Evolutionary conservation across 2,888 invertebrate species (phyloP), one percentile per base, ranked within the genome.

Genomic region (Hydrotaea diabolus): DNA sequence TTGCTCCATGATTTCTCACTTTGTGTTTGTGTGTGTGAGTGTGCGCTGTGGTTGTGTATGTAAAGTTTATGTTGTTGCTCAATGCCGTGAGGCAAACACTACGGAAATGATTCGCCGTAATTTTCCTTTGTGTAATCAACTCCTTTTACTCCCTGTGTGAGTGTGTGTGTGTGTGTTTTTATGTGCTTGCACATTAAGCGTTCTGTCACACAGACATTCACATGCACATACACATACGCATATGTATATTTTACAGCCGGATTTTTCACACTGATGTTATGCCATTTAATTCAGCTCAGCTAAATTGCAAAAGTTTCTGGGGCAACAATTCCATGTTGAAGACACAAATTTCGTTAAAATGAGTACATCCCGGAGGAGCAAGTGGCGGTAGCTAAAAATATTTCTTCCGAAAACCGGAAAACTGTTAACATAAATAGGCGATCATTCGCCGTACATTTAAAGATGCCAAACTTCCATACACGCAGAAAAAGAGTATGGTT

Each of bases 41-140:
- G 4, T 66, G 53, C 15, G 11, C 64, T 66, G 23, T 57, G 13
- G 87, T 86, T 89, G 76, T 59, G 46, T 74, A 62, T 31, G 59
- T 43, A 46, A 76, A 81, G 23, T 79, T 77, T 74, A 74, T 79
- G 79, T 82, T 85, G 62, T 77, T 81, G 72, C 77, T 89, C 88
- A 88, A 87, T 88, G 88, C 80, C 82, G 66, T 53, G 55, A 79
- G 80, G 90, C 89, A 90, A 91, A 90, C 90, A 89, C 91, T 89
- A 90, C 90, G 91, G 91, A 91, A 91, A 90, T 91, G 90, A 91
- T 91, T 91, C 90, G 89, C 89, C 91, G 90, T 91, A 91, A 91
- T 91, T 91, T 91, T 91, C 90, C 90, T 91, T 91, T 91, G 90
- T 91, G 90, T 91, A 91, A 91, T 91, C 90, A 91, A 91, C 90